Evolutionary conservation across 2,888 invertebrate species (phyloP).

Genomic region (Clepsis dumicolana): DNA sequence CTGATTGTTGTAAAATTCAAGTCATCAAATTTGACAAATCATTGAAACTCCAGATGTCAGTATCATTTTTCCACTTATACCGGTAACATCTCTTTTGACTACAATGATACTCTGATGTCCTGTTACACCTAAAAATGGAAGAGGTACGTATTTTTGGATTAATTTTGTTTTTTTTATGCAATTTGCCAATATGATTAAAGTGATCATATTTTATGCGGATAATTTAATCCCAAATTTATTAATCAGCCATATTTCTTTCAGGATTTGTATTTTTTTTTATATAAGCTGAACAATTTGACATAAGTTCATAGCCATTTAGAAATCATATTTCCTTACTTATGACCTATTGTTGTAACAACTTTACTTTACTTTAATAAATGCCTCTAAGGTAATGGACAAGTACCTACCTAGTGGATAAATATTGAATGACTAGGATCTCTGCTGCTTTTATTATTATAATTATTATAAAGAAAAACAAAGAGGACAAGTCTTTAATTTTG

Average conservation of each 20-base stretch:
- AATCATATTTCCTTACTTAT: too few relatives aligned
- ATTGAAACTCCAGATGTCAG: background rate
- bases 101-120: background rate
- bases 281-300: background rate
- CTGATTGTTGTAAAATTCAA: background rate
- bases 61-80: background rate
- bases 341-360: too few relatives aligned
- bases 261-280: background rate
- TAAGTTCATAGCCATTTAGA: too few relatives aligned
- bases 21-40: background rate
- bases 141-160: background rate
- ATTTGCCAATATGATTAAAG: background rate
- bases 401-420: too few relatives aligned
- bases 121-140: background rate
- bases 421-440: too few relatives aligned
- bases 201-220: background rate
- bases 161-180: background rate
- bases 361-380: too few relatives aligned
- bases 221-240: background rate
- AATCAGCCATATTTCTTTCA: background rate
- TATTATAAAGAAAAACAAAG: too few relatives aligned
- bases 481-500: too few relatives aligned
- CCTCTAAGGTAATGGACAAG: too few relatives aligned
- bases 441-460: too few relatives aligned
- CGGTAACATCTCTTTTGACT: background rate